Evolutionary conservation across 2,888 invertebrate species (phyloP), one percentile per base, ranked within the genome.

Genomic region (Cyrtodaria siliqua): DNA sequence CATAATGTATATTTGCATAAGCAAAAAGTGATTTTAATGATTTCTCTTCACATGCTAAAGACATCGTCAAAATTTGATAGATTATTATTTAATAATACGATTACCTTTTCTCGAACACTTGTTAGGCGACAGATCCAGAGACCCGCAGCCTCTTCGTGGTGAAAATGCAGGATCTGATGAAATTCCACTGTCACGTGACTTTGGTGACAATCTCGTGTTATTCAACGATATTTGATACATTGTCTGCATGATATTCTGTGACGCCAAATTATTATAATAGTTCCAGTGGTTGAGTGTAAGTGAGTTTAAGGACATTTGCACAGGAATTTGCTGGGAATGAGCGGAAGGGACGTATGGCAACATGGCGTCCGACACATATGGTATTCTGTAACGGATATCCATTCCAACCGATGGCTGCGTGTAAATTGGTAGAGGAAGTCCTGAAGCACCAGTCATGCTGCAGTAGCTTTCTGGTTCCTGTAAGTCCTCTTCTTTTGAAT

Each of bases 201-300:
- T 75, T n/a, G 80, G 80, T 2, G 80, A 80, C 24, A 60, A 59
- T 71, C 79, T 53, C 50, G 67, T 69, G 49, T 66, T 70, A 55
- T 71, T 67, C 20, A 71, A 16, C n/a, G 59, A 63, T 44, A 70
- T 49, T 42, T 79, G 72, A 20, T 78, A 80, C 42, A 82, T 71
- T 24, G 68, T 70, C 55, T 76, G 68, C 62, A 82, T 76, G 18
- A 75, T 64, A 53, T 72, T 72, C 62, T 78, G 73, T 24, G 78
- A 66, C 44, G 83, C 67, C 26, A 78, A 42, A n/a, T 71, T 63
- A 20, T 79, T 78, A 29, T 82, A 81, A 16, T 80, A 84, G 64
- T 75, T 83, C 82, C 81, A 85, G 12, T 83, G 78, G 78, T 83
- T 85, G 24, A 84, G 56, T 0, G 76, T 69, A 3, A 77, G 64